Conservation (phyloP, 1,140 invertebrate genomes). For the Pogonomyrmex barbatus region DNA sequence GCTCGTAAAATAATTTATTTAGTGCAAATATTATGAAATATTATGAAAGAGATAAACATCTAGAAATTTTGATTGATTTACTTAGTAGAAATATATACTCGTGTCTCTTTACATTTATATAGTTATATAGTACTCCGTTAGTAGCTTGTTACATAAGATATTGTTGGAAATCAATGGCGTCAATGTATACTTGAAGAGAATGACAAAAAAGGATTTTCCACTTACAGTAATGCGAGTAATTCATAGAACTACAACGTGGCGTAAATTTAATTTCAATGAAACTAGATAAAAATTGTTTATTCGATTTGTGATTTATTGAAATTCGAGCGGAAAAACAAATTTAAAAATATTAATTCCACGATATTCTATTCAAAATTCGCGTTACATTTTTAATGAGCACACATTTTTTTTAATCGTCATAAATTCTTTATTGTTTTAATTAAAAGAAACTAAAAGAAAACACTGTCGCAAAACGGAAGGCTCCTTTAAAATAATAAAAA, state of each 20-base stretch:
- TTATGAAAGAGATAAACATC: background rate
- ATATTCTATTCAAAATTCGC: background rate
- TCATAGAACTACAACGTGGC: background rate
- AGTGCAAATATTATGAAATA: background rate
- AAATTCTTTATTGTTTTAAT: background rate
- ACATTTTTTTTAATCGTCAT: background rate
- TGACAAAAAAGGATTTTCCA: slow-evolving; percentile 7
- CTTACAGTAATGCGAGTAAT: background rate
- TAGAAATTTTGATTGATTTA: background rate
- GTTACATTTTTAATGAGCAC: background rate
- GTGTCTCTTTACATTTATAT: background rate
- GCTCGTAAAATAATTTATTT: slow-evolving; percentile 12
- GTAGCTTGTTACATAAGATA: slow-evolving; percentile 7
- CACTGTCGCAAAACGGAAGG: background rate
- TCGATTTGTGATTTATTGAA: background rate
- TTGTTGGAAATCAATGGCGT: background rate
- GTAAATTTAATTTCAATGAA: background rate
- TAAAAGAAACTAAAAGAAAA: background rate
- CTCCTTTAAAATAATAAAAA: background rate
- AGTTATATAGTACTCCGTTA: background rate
- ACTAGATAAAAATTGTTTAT: background rate
- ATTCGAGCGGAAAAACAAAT: background rate
- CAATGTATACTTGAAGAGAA: background rate
- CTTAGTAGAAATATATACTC: background rate
- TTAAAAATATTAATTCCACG: background rate